Percentiles rank a stretch among this genome's conserved stretches.
These are phyloP conservation scores for Drosophila neonasuta DNA, from an alignment of 2,888 invertebrate species.

Conservation along the genomic window DNA sequence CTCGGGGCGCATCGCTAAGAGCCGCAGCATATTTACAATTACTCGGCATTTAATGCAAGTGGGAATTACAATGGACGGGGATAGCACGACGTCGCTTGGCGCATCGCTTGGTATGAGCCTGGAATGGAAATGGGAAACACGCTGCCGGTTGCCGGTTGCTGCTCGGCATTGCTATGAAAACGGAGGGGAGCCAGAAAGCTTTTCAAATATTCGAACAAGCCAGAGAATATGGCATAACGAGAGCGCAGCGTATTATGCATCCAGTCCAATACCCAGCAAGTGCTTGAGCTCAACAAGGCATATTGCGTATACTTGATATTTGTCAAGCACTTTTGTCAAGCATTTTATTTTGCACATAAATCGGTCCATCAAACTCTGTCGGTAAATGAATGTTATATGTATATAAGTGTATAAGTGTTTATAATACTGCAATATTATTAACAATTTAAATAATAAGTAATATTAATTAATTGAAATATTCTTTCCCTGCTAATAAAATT, in stretches of 20 bases:
- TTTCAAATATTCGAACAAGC: conserved; percentile 61
- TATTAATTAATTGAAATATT: no score
- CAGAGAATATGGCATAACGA: conserved; percentile 33
- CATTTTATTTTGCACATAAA: no score
- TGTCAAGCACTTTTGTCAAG: no score
- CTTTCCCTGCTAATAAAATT: no score
- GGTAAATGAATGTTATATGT: no score
- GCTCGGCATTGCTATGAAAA: conserved; percentile 8
- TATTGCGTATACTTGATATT: neutral
- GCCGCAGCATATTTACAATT: conserved; percentile 68
- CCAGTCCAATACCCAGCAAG: conserved; percentile 14
- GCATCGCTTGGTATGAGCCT: neutral
- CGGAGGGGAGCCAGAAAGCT: conserved; percentile 11
- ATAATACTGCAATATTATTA: no score
- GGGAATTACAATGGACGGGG: conserved; percentile 68
- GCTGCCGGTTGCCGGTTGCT: conserved; percentile 5
- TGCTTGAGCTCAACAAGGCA: neutral
- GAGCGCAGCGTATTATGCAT: conserved; percentile 35
- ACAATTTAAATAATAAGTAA: no score
- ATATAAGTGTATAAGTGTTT: no score
- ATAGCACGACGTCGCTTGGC: neutral
- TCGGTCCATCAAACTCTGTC: no score
- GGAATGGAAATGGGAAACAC: conserved; percentile 9
- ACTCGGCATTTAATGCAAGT: conserved; percentile 73
- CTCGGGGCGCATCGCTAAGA: conserved; percentile 31